Conservation (phyloP, 2,888 invertebrate genomes). For the Ornithoptera alexandrae region DNA sequence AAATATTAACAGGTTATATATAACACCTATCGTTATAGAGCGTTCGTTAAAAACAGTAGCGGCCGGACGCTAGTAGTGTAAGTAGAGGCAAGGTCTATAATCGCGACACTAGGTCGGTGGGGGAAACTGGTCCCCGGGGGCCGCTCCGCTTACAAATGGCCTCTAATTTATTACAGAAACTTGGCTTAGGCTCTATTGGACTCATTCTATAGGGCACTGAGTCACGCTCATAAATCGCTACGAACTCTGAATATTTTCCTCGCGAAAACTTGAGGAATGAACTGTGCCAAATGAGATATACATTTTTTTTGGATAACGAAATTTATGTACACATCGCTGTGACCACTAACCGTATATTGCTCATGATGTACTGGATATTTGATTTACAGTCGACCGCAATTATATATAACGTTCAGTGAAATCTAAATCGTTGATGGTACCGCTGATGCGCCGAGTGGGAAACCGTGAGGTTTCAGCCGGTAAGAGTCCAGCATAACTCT, state of each 20-base stretch:
- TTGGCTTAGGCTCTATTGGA: constrained; percentile 19
- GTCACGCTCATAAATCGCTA: constrained; percentile 18
- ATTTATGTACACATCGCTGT: neutral
- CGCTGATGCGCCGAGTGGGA: too few relatives aligned
- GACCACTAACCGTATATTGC: neutral
- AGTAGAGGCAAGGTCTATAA: constrained; percentile 8
- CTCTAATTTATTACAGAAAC: constrained; percentile 35
- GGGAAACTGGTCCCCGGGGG: constrained; percentile 30
- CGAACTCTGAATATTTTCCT: constrained; percentile 9
- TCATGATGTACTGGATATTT: neutral
- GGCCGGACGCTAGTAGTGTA: neutral
- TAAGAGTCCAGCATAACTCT: too few relatives aligned
- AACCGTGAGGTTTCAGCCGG: too few relatives aligned
- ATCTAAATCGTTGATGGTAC: too few relatives aligned
- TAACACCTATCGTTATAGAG: too few relatives aligned
- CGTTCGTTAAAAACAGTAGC: neutral
- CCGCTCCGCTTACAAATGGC: constrained; percentile 35
- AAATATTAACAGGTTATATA: too few relatives aligned
- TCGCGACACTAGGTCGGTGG: constrained; percentile 10
- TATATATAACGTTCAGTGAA: too few relatives aligned
- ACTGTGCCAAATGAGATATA: neutral
- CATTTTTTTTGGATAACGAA: neutral
- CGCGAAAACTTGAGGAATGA: neutral
- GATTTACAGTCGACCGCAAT: too few relatives aligned
- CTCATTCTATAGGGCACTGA: constrained; percentile 21